Evolutionary conservation across 2,888 invertebrate species (phyloP), one percentile per base, ranked within the genome.

Genomic region (Ormyrus nitidulus): DNA sequence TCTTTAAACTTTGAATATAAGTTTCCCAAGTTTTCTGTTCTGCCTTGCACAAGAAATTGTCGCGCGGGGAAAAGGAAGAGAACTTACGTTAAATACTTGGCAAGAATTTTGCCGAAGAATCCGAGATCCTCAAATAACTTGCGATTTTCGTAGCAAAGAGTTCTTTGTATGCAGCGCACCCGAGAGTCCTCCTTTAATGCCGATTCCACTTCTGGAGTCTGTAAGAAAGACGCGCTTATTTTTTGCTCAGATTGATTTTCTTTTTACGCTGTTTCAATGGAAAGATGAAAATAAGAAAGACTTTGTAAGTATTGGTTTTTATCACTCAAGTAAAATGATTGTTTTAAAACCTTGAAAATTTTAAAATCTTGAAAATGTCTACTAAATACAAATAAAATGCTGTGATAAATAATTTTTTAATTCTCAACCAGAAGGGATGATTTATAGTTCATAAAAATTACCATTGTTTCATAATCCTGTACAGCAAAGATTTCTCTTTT

Each of bases 161-260:
- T 88, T 72, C 86, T 85, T 79, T 90, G 90, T 70, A 90, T 88
- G 79, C 90, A 90, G 51, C 88, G 87, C 13, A 90, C 78, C 74
- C 86, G 86, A 10, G 87, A 87, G 72, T 89, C 89, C 48, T 87
- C 88, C 71, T 86, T 86, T 9, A 89, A 82, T 10, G 89, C 84
- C 49, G 86, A 87, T 81, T 85, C 85, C 72, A 87, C 85, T 70
- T 90, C 90, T 34, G 86, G 84, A 2, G 87, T 88, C 90, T 90
- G 78, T 66, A 75, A 82, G 34, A 34, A 34, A 34, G 34, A 34
- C 34, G 34, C 34, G 34, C 34, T 34, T 34, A 34, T 34, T 34
- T 34, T 34, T 34, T 34, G 34, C 4, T 34, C 34, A 4, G 34
- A 4, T 34, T 34, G 2, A 34, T 34, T 34, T 34, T 4, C 34